A percentile compares a stretch with the other conserved stretches of the same genome.
These are phyloP conservation scores for Pilophorus perplexus DNA, from an alignment of 2,888 invertebrate genomes.

Conservation along the genomic window DNA sequence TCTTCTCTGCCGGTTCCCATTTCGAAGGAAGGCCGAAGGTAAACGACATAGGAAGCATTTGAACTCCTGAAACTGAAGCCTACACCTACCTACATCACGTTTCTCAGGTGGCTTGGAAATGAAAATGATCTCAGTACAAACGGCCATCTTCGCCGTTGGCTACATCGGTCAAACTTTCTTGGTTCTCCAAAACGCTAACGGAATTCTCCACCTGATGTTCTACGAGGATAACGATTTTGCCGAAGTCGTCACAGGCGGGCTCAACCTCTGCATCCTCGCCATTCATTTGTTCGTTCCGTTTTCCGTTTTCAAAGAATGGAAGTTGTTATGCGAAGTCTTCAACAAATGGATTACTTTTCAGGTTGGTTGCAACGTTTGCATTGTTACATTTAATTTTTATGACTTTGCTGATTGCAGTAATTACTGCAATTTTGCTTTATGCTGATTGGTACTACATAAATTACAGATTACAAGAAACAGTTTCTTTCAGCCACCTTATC, in stretches of 20 bases:
- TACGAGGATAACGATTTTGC: slow-evolving; percentile 14
- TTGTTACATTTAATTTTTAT: too few relatives aligned
- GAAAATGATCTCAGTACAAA: slow-evolving; percentile 17
- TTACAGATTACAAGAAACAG: too few relatives aligned
- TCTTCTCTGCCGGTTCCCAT: slow-evolving; percentile 23
- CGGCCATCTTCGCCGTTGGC: not conserved
- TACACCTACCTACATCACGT: too few relatives aligned
- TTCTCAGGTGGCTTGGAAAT: slow-evolving; percentile 13
- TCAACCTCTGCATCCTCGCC: slow-evolving; percentile 16
- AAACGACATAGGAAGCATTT: too few relatives aligned
- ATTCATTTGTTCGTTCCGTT: slow-evolving; percentile 19
- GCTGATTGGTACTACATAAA: too few relatives aligned
- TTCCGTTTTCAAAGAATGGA: slow-evolving; percentile 18
- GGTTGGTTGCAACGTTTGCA: not conserved
- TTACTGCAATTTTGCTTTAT: not conserved
- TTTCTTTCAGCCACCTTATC: too few relatives aligned
- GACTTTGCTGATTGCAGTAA: not conserved
- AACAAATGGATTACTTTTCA: slow-evolving; percentile 25
- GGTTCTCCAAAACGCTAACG: slow-evolving; percentile 13
- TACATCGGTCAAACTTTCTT: slow-evolving; percentile 16
- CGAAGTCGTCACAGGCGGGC: slow-evolving; percentile 12
- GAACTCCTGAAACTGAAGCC: too few relatives aligned
- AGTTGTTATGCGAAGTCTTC: slow-evolving; percentile 25
- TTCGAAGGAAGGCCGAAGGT: slow-evolving; percentile 20
- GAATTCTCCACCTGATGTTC: slow-evolving; percentile 19